Conservation (phyloP, 2,888 invertebrate species). For the Sesamia inferens region DNA sequence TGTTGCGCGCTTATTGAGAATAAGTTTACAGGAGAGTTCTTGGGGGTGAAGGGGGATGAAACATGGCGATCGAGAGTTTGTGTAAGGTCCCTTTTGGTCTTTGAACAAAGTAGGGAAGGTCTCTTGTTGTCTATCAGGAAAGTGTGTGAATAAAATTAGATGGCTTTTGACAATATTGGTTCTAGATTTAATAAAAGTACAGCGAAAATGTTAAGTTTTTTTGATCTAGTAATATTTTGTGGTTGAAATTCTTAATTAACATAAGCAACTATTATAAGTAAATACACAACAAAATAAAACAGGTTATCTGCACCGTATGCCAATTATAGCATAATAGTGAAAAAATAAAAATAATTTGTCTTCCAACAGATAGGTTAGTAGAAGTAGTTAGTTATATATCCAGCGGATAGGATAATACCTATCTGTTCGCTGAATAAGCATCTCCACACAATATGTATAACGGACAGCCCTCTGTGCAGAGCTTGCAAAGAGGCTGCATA, state of each 20-base stretch:
- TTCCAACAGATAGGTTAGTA: too few relatives aligned
- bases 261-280: not conserved
- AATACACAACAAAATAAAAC: too few relatives aligned
- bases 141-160: not conserved
- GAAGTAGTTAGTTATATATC: too few relatives aligned
- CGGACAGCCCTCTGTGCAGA: too few relatives aligned
- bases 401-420: too few relatives aligned
- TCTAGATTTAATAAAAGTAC: not conserved
- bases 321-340: too few relatives aligned
- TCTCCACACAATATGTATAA: too few relatives aligned
- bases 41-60: not conserved
- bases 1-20: slow-evolving; percentile 53
- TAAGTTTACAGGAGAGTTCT: slow-evolving; percentile 28
- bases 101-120: not conserved
- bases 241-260: not conserved
- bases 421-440: too few relatives aligned
- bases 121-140: not conserved
- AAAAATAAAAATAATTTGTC: too few relatives aligned
- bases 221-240: not conserved
- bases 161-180: not conserved
- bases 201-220: not conserved
- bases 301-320: too few relatives aligned
- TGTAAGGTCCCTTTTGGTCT: not conserved
- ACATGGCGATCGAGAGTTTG: not conserved
- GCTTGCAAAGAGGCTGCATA: too few relatives aligned